These are phyloP conservation scores for Hybognathus amarus DNA, from an alignment of 2,797 vertebrate genomes.

Conservation along the genomic window DNA sequence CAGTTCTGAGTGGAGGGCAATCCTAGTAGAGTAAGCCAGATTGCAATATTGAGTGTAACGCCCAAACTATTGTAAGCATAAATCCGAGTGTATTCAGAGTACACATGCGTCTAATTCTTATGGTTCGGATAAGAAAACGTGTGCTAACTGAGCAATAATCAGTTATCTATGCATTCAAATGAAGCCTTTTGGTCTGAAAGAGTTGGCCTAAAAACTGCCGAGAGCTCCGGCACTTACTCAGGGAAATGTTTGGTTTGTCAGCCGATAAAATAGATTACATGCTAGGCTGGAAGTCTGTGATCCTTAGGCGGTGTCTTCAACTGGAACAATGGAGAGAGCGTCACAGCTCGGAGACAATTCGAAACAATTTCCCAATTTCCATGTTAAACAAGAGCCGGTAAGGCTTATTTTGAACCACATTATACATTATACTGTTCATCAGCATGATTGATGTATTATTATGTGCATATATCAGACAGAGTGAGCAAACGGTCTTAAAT, in stretches of 20 bases:
- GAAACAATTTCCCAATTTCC: constrained; percentile 29
- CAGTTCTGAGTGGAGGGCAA: background rate
- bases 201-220: background rate
- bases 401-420: constrained; percentile 43
- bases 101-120: background rate
- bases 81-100: background rate
- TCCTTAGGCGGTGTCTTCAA: constrained; percentile 34
- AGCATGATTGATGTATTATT: constrained; percentile 48
- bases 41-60: background rate
- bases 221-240: constrained; percentile 11
- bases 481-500: background rate
- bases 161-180: background rate
- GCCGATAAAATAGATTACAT: constrained; percentile 51
- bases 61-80: background rate
- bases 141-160: constrained; percentile 20
- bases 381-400: constrained; percentile 32
- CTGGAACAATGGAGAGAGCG: constrained; percentile 41
- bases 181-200: constrained; percentile 7
- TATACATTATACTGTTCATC: constrained; percentile 40
- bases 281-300: constrained; percentile 31
- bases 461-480: constrained; percentile 27
- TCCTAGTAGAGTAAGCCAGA: background rate
- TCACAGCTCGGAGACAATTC: constrained; percentile 30
- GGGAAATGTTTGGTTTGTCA: constrained; percentile 25
- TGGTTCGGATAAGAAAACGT: background rate